A percentile compares a stretch with the other conserved stretches of the same genome.
phyloP scores from a whole-genome alignment of 2,888 invertebrate genomes.

The Alviniconcha strummeri region DNA sequence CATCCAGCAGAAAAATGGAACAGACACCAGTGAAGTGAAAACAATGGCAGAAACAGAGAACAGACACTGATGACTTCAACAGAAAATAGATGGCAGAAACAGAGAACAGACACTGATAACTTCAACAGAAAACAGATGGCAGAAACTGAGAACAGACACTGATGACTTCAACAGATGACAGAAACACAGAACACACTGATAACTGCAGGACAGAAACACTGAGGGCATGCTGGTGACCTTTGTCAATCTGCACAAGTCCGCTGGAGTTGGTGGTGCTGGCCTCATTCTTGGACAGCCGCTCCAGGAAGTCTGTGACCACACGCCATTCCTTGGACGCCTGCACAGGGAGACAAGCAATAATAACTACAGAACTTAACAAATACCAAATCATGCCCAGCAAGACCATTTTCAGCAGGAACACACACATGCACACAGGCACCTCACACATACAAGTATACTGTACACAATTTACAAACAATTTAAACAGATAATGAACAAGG shows the following conservation, averaged over 20 bases:
- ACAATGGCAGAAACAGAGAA: too few species aligned
- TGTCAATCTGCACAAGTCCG: conserved; percentile 49
- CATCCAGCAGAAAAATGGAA: too few species aligned
- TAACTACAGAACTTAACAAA: background rate
- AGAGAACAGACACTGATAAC: too few species aligned
- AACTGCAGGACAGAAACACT: too few species aligned
- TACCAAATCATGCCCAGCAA: background rate
- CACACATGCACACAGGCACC: background rate
- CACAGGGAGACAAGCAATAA: background rate
- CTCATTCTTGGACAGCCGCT: conserved; percentile 45
- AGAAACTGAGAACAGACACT: too few species aligned
- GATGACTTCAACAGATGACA: too few species aligned
- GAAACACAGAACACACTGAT: too few species aligned
- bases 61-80: too few species aligned
- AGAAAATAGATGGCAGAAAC: too few species aligned
- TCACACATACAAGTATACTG: background rate
- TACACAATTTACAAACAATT: background rate
- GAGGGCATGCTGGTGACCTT: conserved; percentile 39
- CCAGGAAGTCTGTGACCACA: conserved; percentile 63
- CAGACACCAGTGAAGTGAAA: too few species aligned
- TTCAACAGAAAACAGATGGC: too few species aligned
- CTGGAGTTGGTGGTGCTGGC: conserved; percentile 1
- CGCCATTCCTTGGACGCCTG: conserved; percentile 76
- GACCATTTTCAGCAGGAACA: background rate
- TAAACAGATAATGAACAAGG: background rate